phyloP scores from a whole-genome alignment of 2,113 vertebrate species.

The Dasyurus viverrinus region DNA sequence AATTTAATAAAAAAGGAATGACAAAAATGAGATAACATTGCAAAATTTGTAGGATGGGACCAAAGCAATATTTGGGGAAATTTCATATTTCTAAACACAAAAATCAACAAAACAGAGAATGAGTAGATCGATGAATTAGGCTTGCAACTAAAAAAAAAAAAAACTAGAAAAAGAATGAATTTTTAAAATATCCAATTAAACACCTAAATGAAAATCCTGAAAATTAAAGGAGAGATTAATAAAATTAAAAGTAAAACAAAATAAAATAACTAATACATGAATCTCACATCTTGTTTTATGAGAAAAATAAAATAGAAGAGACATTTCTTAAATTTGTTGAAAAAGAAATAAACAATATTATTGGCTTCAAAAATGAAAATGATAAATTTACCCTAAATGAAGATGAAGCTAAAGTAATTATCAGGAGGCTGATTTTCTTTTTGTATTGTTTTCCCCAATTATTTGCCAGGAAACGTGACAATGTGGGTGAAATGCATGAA shows the following conservation, averaged over 20 bases:
- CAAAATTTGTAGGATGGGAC: neutral
- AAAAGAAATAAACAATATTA: too few species aligned
- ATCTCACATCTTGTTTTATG: too few species aligned
- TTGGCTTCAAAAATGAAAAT: neutral
- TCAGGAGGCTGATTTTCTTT: neutral
- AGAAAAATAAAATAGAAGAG: too few species aligned
- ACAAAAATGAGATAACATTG: neutral
- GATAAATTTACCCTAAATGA: neutral
- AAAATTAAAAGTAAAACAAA: neutral
- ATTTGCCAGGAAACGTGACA: too few species aligned
- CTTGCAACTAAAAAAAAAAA: neutral
- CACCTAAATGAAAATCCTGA: neutral
- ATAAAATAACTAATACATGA: too few species aligned
- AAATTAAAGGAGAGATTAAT: neutral
- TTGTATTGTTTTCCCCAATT: too few species aligned
- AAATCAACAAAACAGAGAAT: neutral
- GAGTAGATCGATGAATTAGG: neutral
- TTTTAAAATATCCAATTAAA: neutral
- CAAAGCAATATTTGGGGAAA: neutral
- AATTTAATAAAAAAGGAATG: neutral
- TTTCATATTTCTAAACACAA: neutral
- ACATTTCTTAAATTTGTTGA: too few species aligned
- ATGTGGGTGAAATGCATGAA: too few species aligned
- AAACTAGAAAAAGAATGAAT: neutral
- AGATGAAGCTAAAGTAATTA: neutral